Evolutionary conservation across 2,113 vertebrate species (phyloP), one percentile per base, ranked within the genome.

Genomic region (Zonotrichia leucophrys): DNA sequence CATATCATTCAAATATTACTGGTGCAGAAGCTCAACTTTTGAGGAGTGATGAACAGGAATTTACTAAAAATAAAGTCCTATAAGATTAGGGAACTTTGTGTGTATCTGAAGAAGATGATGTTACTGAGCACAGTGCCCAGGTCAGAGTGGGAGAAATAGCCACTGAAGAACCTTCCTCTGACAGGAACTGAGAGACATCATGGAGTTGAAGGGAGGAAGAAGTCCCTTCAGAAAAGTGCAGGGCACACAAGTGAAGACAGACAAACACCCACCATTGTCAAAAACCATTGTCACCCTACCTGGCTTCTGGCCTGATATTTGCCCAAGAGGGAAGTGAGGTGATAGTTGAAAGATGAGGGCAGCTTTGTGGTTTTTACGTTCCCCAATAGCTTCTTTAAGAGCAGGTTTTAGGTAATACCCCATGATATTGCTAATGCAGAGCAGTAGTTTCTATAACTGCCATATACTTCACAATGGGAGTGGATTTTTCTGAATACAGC

Each of bases 401-500:
- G 60, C 30, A 62, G 12, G 11, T 64, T 78, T 86, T 91, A 72
- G 44, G 52, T 64, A 90, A 60, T 73, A 68, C 9, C 30, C 53
- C 68, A 28, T 69, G 87, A 62, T 60, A 73, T 4, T 76, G 66
- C 52, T 82, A 62, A 72, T 33, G n/a, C 53, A 84, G 46, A 46
- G 31, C 62, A 62, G 46, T 85, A 37, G 25, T 59, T 87, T 94
- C 69, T 87, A 1, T 62, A 33, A 53, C 41, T 82, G 49, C 47
- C 15, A 6, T 79, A 20, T 91, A 53, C n/a, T 69, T 91, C 70
- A 75, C 4, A 3, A 35, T 46, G 19, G 47, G 44, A 88, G 37
- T 9, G 33, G 75, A 53, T 76, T 94, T 95, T 87, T 87, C 76
- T 89, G 86, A 92, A 81, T 67, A 63, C 11, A 63, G 10, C 35